Percentiles rank a stretch among this genome's conserved stretches.
phyloP scores from a whole-genome alignment of 2,113 vertebrate species.

The Myodes glareolus region DNA sequence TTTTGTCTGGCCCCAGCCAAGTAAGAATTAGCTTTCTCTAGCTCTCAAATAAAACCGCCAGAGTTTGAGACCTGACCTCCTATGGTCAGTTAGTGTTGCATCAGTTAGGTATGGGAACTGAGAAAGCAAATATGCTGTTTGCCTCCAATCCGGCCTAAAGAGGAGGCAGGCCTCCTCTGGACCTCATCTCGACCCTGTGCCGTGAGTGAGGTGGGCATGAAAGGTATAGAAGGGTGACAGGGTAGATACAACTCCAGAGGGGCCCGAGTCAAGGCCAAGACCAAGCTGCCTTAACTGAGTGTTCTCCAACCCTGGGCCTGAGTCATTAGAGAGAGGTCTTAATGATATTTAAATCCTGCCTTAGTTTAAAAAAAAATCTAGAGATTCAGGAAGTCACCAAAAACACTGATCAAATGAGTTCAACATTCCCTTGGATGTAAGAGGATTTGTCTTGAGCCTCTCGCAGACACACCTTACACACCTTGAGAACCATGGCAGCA shows the following conservation, averaged over 20 bases:
- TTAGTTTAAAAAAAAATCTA: slow-evolving; percentile 7
- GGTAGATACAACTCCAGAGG: not conserved
- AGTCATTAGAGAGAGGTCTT: not conserved
- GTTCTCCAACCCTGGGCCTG: not conserved
- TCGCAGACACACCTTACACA: not conserved
- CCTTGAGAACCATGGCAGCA: not conserved
- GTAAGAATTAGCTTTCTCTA: not conserved
- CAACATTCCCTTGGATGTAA: not conserved
- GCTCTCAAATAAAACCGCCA: not conserved
- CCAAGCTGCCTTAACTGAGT: not conserved
- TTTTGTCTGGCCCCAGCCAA: not conserved
- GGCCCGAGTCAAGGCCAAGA: not conserved
- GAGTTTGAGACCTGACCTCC: not conserved
- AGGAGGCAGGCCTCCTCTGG: not conserved
- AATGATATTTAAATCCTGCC: not conserved
- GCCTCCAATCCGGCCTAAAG: not conserved
- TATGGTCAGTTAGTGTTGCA: not conserved
- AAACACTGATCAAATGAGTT: not conserved
- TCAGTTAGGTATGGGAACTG: not conserved
- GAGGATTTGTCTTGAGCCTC: not conserved
- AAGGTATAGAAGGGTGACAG: not conserved
- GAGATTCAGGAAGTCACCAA: not conserved
- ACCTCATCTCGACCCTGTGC: not conserved
- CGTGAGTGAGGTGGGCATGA: not conserved
- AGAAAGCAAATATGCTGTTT: not conserved